Conservation (phyloP, 2,113 vertebrate genomes). For the Brachyhypopomus occidentalis region DNA sequence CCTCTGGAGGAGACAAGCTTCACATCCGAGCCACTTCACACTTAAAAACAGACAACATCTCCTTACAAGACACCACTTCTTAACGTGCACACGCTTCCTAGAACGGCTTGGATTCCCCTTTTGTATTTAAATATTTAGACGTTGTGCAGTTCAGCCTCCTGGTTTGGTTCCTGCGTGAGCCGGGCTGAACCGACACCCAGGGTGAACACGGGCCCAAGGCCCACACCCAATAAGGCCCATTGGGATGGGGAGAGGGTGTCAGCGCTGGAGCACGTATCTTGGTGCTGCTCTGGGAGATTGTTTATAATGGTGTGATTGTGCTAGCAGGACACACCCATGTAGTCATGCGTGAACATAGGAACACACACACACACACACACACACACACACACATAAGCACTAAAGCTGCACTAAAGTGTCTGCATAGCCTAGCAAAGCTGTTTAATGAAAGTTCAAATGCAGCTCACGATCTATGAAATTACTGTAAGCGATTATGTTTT, state of each 20-base stretch:
- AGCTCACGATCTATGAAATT: no score
- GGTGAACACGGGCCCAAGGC: not conserved
- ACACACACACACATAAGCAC: not conserved
- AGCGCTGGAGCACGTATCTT: slow-evolving; percentile 15
- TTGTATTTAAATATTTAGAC: no score
- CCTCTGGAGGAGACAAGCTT: slow-evolving; percentile 5
- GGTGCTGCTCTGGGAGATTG: slow-evolving; percentile 35
- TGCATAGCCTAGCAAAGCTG: no score
- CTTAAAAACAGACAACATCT: not conserved
- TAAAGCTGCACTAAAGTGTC: no score
- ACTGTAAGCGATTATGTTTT: no score
- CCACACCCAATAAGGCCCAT: slow-evolving; percentile 26
- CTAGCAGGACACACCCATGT: slow-evolving; percentile 29
- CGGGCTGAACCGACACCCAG: no score
- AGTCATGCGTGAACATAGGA: slow-evolving; percentile 2
- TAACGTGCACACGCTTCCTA: not conserved
- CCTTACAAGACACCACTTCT: not conserved
- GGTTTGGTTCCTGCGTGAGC: no score
- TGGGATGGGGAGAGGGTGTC: slow-evolving; percentile 21
- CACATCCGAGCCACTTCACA: not conserved
- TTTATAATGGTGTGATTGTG: slow-evolving; percentile 18
- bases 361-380: slow-evolving; percentile 1
- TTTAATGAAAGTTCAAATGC: no score
- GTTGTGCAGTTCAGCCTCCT: no score
- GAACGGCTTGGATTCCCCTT: no score